Base-by-base conservation (phyloP, 2,113 vertebrate genomes). In the Apodemus speciosus region DNA sequence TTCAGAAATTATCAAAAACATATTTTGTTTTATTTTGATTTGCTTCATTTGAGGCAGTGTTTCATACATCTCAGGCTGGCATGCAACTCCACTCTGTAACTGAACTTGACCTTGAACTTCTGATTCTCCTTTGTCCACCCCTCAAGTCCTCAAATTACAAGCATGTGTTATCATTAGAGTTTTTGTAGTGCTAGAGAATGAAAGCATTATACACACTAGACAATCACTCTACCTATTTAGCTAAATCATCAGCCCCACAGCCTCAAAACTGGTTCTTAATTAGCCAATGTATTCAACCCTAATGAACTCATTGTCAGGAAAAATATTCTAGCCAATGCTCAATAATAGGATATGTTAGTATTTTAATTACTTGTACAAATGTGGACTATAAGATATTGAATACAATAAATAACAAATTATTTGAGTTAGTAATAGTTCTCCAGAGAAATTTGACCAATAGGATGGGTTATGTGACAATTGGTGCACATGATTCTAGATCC, bases 351-450 rank as follows among this genome's bases (percentile, higher is more conserved):
- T 89, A 3, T 25, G 49, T 56, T 71, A 38, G 56, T 75, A 49
- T 64, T 90, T 88, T 84, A 95, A 91, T 72, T 94, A 53, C 60
- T 89, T 73, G 60, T 85, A 16, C 71, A 64, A 60, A 40, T 88
- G 23, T 76, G 79, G 7, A 46, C 46, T 71, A 9, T 1, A 85
- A 73, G 35, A 72, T 40, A 73, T 18, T 71, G 32, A 85, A 90
- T 68, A 89, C 53, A 72, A 76, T 66, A 77, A 73, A 6, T 7
- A 9, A 40, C 43, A 81, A 60, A 62, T 62, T 49, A 66, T 3
- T 56, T 92, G 6, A 75, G 56, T 89, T 53, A 66, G 5, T 16
- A 20, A 87, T 38, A 11, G n/a, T 81, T 60, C 16, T 66, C 30
- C 15, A n/a, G 69, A 84, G 27, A 68, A 89, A 58, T 9, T 69